Evolutionary conservation across 2,888 invertebrate genomes (phyloP), one percentile per base, ranked within the genome.

Genomic region (Tholera decimalis): DNA sequence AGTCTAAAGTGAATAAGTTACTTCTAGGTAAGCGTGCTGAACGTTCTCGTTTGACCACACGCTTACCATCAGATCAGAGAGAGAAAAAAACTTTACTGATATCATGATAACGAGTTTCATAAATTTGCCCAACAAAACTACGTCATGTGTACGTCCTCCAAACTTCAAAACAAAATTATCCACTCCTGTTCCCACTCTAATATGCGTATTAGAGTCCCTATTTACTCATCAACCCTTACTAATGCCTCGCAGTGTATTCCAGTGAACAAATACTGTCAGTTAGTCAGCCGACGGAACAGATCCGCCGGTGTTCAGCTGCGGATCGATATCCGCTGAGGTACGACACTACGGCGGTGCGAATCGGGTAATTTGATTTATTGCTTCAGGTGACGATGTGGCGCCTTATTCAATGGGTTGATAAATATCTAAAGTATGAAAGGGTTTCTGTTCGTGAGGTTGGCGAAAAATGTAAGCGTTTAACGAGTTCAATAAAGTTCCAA

Each of bases 281-380:
- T 41, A 11, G 68, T 55, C n/a, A 30, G 13, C 7, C 37, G 3
- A 22, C 39, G 20, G 46, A 43, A 20, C 46, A n/a, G 46, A 47
- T 47, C 51, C 37, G 24, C 2, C 35, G 26, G 13, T 7, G 41
- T n/a, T 24, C 55, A 11, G 15, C 50, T 44, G 22, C 22, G 33
- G 43, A 43, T 75, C 76, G 51, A 72, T 72, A 70, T 37, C 37
- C 37, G n/a, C 46, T 56, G 54, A 47, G 35, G 26, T 24, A 41
- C 30, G 37, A 18, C 43, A n/a, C 13, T 18, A 41, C 15, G 8
- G 1, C 58, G 24, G 47, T 8, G 8, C 33, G 68, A 13, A 22
- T 35, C 15, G 9, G 22, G 22, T 55, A 11, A 70, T 46, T 72
- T 55, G 50, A 69, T 74, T 51, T 46, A 24, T 46, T 18, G 22